Base-by-base conservation (phyloP, 2,888 invertebrate genomes). In the Ochropleura leucogaster region DNA sequence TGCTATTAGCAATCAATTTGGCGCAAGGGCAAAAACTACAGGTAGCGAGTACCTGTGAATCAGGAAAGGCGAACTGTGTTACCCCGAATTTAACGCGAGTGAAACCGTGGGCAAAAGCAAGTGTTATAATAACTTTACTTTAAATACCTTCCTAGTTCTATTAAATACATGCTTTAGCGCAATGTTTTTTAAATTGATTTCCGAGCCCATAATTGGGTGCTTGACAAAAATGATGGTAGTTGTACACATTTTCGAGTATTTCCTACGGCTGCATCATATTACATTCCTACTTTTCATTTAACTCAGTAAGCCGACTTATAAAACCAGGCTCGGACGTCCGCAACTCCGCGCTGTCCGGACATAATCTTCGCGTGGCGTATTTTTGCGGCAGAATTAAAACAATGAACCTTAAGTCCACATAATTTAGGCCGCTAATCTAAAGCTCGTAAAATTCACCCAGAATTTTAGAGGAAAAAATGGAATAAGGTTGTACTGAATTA, bases 391-490 rank as follows among this genome's bases (percentile, higher is more conserved):
- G 49, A 85, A 82, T 85, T 82, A 82, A 82, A 77, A 77, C 70
- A 81, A 57, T 30, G 47, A 53, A 40, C 51, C 44, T 47, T 73
- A 82, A 84, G 69, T 73, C 70, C 16, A 68, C 78, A 57, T 84
- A 81, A 85, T 86, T 85, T 86, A 73, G 60, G 44, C 60, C 47
- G 20, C 67, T 80, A 80, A 78, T 86, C 72, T 72, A 73, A 80
- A 76, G 70, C 75, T 84, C 70, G 70, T 80, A 76, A 84, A 40
- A 62, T 12, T 72, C 59, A 20, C 44, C 67, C 67, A 57, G n/a
- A 76, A 55, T 51, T 67, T 16, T 12, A 16, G n/a, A 9, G 2
- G 16, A 18, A 53, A 68, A 66, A 72, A 67, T 42, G 18, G 9
- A 74, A 51, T 12, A 20, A 20, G 55, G 2, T 49, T 47, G 30